Percentiles rank a stretch among this genome's conserved stretches.
These are phyloP conservation scores for Himalopsyche kuldschensis DNA, from an alignment of 2,888 invertebrate species.

Conservation along the genomic window DNA sequence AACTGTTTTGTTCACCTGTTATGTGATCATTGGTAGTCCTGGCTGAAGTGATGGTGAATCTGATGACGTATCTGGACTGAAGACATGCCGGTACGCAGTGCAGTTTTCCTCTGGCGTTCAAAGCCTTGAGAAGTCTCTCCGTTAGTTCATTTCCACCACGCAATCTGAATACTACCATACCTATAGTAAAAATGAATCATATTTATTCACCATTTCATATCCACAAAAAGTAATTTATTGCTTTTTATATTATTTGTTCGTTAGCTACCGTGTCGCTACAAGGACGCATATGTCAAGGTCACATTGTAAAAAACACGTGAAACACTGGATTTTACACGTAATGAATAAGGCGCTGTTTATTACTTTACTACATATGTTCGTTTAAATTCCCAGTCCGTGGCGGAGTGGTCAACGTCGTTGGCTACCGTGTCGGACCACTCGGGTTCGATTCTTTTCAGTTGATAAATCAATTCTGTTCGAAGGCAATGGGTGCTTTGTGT, in stretches of 20 bases:
- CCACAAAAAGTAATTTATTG: background rate
- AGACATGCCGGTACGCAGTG: constrained; percentile 95
- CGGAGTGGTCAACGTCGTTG: too few species aligned
- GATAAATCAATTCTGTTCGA: too few species aligned
- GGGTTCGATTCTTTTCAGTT: too few species aligned
- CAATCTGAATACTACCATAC: constrained; percentile 89
- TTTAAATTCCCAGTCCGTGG: too few species aligned
- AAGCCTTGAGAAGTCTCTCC: constrained; percentile 80
- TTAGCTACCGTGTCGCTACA: too few species aligned
- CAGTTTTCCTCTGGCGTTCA: constrained; percentile 85
- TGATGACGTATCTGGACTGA: constrained; percentile 85
- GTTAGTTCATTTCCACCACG: constrained; percentile 85
- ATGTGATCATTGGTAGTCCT: constrained; percentile 79
- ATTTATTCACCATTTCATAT: background rate
- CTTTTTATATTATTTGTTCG: background rate
- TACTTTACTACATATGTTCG: too few species aligned
- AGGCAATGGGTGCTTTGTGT: too few species aligned
- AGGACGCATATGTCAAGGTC: too few species aligned
- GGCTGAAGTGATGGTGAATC: constrained; percentile 92
- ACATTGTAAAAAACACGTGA: too few species aligned
- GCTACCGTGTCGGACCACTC: too few species aligned
- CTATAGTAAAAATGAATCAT: constrained; percentile 46
- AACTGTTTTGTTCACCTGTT: constrained; percentile 46
- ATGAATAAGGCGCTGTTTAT: too few species aligned
- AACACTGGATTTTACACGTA: too few species aligned